Evolutionary conservation across 2,888 invertebrate species (phyloP), one percentile per base, ranked within the genome.

Genomic region (Lysandra coridon): DNA sequence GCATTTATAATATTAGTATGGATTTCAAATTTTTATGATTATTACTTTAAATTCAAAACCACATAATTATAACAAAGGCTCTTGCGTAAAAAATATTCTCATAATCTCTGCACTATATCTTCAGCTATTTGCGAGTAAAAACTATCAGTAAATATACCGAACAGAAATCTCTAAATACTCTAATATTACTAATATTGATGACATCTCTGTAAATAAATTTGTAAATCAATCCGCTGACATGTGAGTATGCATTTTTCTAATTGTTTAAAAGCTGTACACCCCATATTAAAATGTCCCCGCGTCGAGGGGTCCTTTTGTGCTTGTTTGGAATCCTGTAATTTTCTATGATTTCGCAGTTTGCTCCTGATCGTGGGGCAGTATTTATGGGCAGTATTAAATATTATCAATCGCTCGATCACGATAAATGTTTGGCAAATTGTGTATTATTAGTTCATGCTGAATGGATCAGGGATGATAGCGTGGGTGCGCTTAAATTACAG

Each of bases 241-340:
- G n/a, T 60, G 57, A 79, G 49, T 74, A 74, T 79, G 74, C 79
- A 79, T 79, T 79, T 79, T 79, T 79, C 79, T 89, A 90, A 91
- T 91, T 89, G 89, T 91, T 88, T 86, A 88, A 91, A 90, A 87
- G 84, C 85, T 83, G 82, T 84, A 86, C 90, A 88, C 93, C 92
- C 91, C 83, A 90, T 92, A 92, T 93, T 92, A 92, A 93, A 90
- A 88, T 93, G 92, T 94, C 92, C 92, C 92, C 92, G 90, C 84
- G 85, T 82, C 81, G 87, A 88, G 89, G 92, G 91, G 90, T 82
- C 81, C 88, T 84, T 87, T 92, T 91, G 90, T 91, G 84, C 86
- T 86, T 91, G 90, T 91, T 92, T 90, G 87, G 89, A 90, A 90
- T 92, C 91, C 90, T 88, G 90, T 92, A 93, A 93, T 93, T 93